Evolutionary conservation across 2,113 vertebrate species (phyloP).

Genomic region (Rissa tridactyla): DNA sequence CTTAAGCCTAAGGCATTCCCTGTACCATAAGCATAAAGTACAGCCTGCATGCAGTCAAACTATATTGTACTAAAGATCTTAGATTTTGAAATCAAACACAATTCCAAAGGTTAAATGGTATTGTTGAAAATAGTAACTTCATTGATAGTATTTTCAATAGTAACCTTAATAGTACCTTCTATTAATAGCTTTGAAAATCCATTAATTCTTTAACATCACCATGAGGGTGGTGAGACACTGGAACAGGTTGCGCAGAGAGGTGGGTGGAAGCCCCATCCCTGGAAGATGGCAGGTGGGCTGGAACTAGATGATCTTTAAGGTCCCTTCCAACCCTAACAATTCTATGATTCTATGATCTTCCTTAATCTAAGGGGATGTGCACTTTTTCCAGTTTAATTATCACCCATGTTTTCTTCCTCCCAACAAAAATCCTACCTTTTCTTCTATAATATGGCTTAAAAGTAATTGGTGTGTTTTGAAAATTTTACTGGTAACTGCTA

Average conservation of each 20-base stretch:
- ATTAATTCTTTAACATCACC: not conserved
- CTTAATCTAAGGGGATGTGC: not conserved
- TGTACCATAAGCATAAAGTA: not conserved
- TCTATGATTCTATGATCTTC: not conserved
- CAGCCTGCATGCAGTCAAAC: not conserved
- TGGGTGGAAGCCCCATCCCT: no score
- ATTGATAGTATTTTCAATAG: not conserved
- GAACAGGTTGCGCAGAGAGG: no score
- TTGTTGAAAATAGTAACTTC: not conserved
- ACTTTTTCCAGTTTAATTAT: not conserved
- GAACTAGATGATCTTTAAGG: no score
- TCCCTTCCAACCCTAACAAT: no score
- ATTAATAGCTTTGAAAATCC: not conserved
- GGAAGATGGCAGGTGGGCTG: no score
- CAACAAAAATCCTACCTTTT: not conserved
- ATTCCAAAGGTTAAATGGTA: not conserved
- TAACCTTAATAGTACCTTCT: not conserved
- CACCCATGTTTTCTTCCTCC: not conserved
- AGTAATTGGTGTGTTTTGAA: not conserved
- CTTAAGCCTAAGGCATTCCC: not conserved
- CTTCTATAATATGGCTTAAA: not conserved
- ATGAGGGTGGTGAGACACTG: no score
- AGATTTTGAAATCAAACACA: not conserved
- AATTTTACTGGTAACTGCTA: not conserved
- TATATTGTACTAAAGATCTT: not conserved